phyloP scores from a whole-genome alignment of 2,113 vertebrate genomes.

The Oreochromis niloticus region DNA sequence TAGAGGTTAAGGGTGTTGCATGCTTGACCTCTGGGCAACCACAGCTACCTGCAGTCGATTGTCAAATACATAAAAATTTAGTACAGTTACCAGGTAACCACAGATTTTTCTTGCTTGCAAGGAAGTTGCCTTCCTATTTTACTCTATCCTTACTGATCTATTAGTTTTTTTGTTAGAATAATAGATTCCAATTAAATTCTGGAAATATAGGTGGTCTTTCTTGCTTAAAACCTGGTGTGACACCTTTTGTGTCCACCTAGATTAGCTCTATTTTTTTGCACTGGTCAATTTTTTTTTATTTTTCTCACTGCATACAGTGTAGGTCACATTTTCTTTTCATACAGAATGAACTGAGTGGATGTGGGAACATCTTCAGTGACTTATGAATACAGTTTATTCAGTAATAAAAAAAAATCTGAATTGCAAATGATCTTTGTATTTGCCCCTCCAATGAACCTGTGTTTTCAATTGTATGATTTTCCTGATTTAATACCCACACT shows the following conservation, averaged over 20 bases:
- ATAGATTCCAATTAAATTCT: background rate
- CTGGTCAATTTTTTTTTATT: background rate
- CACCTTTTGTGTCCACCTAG: background rate
- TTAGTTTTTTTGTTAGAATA: background rate
- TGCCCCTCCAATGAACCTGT: background rate
- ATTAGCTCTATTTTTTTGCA: background rate
- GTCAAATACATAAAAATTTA: background rate
- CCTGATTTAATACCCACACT: background rate
- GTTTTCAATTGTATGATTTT: background rate
- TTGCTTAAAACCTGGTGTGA: background rate
- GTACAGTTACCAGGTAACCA: background rate
- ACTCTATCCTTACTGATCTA: background rate
- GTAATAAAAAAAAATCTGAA: background rate
- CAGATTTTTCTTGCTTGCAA: background rate
- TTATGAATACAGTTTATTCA: background rate
- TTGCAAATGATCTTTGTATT: background rate
- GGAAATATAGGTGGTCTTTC: background rate
- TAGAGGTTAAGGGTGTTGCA: background rate
- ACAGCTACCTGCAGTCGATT: background rate
- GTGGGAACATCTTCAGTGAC: background rate
- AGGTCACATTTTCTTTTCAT: background rate
- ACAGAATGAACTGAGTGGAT: background rate
- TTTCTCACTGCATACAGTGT: background rate
- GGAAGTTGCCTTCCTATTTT: background rate
- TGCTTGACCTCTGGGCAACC: background rate